Percentiles rank a stretch among this genome's conserved stretches.
Evolutionary conservation across 1,140 invertebrate genomes (phyloP).

Genomic region (Popillia japonica): DNA sequence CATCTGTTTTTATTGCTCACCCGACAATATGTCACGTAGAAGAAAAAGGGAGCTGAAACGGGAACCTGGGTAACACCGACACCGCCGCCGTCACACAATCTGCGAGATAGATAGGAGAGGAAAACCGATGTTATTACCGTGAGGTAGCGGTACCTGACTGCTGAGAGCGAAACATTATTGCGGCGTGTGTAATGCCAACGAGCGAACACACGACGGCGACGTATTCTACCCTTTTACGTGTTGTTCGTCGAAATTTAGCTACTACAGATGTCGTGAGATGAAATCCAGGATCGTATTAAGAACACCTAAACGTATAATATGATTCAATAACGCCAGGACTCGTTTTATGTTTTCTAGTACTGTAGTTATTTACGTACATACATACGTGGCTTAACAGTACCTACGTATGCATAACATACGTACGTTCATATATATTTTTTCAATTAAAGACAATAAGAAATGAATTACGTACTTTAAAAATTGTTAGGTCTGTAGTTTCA

Average conservation of each 20-base stretch:
- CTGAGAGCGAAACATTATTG: slow-evolving; percentile 44
- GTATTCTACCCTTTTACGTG: slow-evolving; percentile 30
- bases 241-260: not conserved
- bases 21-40: slow-evolving; percentile 49
- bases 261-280: not conserved
- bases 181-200: slow-evolving; percentile 6
- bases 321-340: no score
- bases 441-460: no score
- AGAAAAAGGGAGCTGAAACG: not conserved
- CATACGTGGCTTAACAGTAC: no score
- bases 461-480: no score
- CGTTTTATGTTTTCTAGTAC: no score
- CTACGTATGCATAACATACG: no score
- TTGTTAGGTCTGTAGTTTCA: no score
- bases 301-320: not conserved
- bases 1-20: slow-evolving; percentile 47
- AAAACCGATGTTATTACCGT: slow-evolving; percentile 43
- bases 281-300: not conserved
- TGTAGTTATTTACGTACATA: no score
- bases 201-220: slow-evolving; percentile 9
- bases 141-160: slow-evolving; percentile 42
- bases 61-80: not conserved
- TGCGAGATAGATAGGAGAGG: slow-evolving; percentile 11
- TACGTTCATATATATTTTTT: no score
- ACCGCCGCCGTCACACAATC: not conserved